Evolutionary conservation across 2,888 invertebrate genomes (phyloP), one percentile per base, ranked within the genome.

Genomic region (Drosophila limbata): DNA sequence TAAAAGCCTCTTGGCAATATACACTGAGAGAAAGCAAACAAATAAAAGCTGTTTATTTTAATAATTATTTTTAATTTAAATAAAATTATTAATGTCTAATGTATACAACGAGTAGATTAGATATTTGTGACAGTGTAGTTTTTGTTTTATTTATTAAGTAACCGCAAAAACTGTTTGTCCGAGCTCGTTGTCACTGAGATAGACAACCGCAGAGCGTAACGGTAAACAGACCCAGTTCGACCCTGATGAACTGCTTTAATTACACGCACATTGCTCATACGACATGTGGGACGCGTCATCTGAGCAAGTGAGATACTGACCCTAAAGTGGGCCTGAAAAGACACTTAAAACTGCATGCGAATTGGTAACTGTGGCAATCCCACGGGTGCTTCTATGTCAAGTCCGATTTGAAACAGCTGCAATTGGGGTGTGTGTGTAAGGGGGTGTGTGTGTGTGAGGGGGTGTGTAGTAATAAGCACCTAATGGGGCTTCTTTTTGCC

Each of bases 401-500:
- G 77, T 80, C 81, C 77, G 77, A 61, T 69, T 70, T 86, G 86
- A 69, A 83, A 69, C 69, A 56, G 45, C 65, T 78, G 65, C 61
- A 48, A 45, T 48, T 70, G 60, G 66, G 51, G 39, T 68, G 59
- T 6, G 44, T 3, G 21, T 56, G 28, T n/a, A n/a, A n/a, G n/a
- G n/a, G n/a, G n/a, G n/a, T 64, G 55, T 17, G 64, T 60, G 53
- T 33, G 39, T 37, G 21, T 13, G 10, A 1, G 35, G 9, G 51
- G 25, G 51, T 35, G 31, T 44, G 60, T 68, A 78, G 89, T 81
- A 73, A 88, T 74, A 81, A 73, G 79, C 73, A 81, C 69, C 81
- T 69, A 84, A 73, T 84, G 79, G 79, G 89, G 89, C 89, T 88
- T 87, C 83, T 85, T 69, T 53, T 25, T 57, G 60, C 31, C 56